Base-by-base conservation (phyloP, 2,888 invertebrate genomes). In the Trachelus tabidus region DNA sequence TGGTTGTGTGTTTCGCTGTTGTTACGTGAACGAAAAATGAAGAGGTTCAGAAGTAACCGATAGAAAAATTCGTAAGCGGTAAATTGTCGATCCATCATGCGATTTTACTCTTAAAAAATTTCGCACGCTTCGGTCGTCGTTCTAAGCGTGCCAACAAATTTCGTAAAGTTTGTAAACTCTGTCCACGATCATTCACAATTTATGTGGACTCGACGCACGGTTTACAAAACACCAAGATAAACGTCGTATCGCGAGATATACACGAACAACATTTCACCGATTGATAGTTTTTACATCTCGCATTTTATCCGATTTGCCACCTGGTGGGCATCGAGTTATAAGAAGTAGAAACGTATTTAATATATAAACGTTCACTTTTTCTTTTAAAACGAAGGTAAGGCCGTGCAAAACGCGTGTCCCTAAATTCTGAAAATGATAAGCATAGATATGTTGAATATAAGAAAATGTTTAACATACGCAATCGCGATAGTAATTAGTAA, bases 191-290 rank as follows among this genome's bases (percentile, higher is more conserved):
- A 78, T 75, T 34, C 75, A 73, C 79, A 85, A 86, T 89, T 87
- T 85, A 85, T 86, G 84, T 84, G 84, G 83, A 82, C 84, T 82
- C 82, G 82, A 83, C 80, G 77, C 80, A 12, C 30, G 31, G 86
- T 87, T 87, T 88, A 85, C 84, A 83, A 89, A 89, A 88, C 87
- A 87, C 84, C 79, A 83, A 82, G 88, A 88, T 88, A 85, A 88
- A 87, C 83, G 81, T 84, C 81, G 83, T 85, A 79, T 75, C 69
- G 79, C 76, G 77, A 56, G 71, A 34, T 68, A 71, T 71, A 71
- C 71, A 34, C 12, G 71, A 71, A 71, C 31, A 71, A 31, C 71
- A 34, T 31, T 71, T 31, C 31, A 71, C 11, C 31, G 3, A 71
- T 34, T 71, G 33, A 71, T 71, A 71, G 71, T 71, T 34, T 15